Evolutionary conservation across 2,797 vertebrate species (phyloP).

Genomic region (Dendrocincla fuliginosa): DNA sequence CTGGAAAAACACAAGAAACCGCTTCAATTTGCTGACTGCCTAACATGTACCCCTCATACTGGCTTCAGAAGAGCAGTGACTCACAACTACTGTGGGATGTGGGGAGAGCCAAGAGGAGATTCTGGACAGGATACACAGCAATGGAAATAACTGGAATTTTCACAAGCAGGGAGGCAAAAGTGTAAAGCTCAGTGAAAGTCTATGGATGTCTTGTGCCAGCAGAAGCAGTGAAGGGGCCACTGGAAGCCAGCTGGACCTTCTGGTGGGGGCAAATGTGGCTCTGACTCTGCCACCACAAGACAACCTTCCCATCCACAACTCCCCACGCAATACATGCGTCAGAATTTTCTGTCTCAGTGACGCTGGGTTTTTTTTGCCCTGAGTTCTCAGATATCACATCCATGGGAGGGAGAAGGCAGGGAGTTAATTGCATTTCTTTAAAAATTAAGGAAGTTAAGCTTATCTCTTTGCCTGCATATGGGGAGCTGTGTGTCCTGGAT

Average conservation of each 20-base stretch:
- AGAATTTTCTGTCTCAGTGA: neutral
- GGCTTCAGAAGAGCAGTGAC: neutral
- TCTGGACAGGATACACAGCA: neutral
- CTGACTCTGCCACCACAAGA: neutral
- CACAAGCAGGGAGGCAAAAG: neutral
- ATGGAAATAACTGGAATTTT: neutral
- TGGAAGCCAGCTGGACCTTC: neutral
- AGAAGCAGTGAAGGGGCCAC: neutral
- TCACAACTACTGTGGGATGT: neutral
- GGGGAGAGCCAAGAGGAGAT: neutral
- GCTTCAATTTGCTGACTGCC: neutral
- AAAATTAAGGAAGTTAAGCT: slow-evolving; percentile 54
- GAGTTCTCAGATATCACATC: slow-evolving; percentile 26
- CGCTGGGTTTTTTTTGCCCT: neutral
- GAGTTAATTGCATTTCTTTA: slow-evolving; percentile 59
- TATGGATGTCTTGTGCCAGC: neutral
- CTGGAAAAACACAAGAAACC: neutral
- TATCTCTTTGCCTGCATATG: slow-evolving; percentile 65
- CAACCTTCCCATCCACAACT: neutral
- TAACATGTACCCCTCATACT: neutral
- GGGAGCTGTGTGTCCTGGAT: slow-evolving; percentile 42
- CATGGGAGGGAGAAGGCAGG: neutral
- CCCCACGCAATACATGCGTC: neutral
- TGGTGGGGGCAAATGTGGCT: neutral
- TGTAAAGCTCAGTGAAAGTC: neutral